These are phyloP conservation scores for Caenorhabditis tropicalis DNA, from an alignment of 1,140 invertebrate genomes.

Conservation along the genomic window DNA sequence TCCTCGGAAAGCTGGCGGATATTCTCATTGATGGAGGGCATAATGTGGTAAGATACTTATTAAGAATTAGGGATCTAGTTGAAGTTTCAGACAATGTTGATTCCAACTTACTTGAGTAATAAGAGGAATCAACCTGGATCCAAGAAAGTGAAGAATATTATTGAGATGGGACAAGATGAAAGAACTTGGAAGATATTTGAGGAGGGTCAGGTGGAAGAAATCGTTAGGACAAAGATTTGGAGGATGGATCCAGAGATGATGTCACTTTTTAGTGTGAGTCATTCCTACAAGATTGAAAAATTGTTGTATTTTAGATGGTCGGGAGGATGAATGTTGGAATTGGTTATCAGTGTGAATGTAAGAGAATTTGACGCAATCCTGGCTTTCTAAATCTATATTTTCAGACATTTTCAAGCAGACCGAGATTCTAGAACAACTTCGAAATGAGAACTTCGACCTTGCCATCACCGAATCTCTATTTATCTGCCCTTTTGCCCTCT, in stretches of 20 bases:
- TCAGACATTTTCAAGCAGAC: constrained; percentile 7
- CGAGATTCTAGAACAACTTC: not conserved
- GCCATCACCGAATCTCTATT: constrained; percentile 11
- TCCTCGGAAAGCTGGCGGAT: constrained; percentile 44
- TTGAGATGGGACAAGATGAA: not conserved
- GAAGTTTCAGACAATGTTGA: constrained; percentile 10
- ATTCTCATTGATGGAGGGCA: constrained; percentile 46
- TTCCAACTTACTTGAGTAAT: not conserved
- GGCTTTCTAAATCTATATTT: not conserved
- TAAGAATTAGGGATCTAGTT: not conserved
- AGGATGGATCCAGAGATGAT: constrained; percentile 12
- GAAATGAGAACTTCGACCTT: constrained; percentile 16
- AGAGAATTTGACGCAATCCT: not conserved
- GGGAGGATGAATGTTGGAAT: not conserved
- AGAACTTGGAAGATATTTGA: not conserved
- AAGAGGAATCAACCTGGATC: not conserved
- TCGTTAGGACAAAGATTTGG: not conserved
- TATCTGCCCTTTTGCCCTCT: not conserved
- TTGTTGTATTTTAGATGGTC: not conserved
- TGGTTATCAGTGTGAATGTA: not conserved
- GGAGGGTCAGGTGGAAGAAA: not conserved
- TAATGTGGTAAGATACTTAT: constrained; percentile 22
- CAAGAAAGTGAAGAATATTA: not conserved
- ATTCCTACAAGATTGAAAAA: not conserved
- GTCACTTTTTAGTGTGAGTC: not conserved